A percentile compares a stretch with the other conserved stretches of the same genome.
Evolutionary conservation across 2,888 invertebrate species (phyloP).

Genomic region (Idaea dimidiata): DNA sequence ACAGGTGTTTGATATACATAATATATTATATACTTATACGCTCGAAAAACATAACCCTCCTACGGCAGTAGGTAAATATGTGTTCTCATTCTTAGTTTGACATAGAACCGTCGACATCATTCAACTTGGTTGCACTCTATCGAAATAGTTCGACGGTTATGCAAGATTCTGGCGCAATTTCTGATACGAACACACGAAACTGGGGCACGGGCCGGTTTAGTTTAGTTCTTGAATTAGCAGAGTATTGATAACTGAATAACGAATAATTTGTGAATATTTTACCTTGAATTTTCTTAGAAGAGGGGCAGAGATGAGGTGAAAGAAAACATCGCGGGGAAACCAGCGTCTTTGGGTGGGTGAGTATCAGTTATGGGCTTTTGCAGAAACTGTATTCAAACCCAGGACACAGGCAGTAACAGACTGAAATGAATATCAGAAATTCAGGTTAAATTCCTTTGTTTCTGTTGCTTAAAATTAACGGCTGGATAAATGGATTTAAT

Average conservation of each 20-base stretch:
- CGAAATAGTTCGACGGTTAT: slow-evolving; percentile 72
- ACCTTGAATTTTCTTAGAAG: not conserved
- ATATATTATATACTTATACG: too few relatives aligned
- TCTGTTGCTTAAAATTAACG: not conserved
- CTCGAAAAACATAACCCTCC: too few relatives aligned
- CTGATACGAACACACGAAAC: slow-evolving; percentile 53
- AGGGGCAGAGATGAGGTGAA: not conserved
- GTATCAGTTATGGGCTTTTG: too few relatives aligned
- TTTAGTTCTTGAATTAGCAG: not conserved
- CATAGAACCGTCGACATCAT: not conserved
- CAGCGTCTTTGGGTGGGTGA: too few relatives aligned
- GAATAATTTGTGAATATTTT: not conserved
- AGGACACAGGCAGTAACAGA: too few relatives aligned
- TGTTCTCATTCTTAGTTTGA: not conserved
- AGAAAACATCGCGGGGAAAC: not conserved
- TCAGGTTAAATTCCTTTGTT: not conserved
- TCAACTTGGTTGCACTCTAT: slow-evolving; percentile 44
- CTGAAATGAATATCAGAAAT: not conserved
- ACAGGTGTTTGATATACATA: too few relatives aligned
- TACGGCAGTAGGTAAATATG: too few relatives aligned
- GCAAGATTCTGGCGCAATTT: slow-evolving; percentile 71
- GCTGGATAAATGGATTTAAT: not conserved
- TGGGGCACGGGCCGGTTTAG: slow-evolving; percentile 55
- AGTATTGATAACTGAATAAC: not conserved
- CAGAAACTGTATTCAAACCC: too few relatives aligned